A percentile compares a stretch with the other conserved stretches of the same genome.
These are phyloP conservation scores for Caenorhabditis sp. DNA, from an alignment of 2,888 invertebrate genomes.

Conservation along the genomic window DNA sequence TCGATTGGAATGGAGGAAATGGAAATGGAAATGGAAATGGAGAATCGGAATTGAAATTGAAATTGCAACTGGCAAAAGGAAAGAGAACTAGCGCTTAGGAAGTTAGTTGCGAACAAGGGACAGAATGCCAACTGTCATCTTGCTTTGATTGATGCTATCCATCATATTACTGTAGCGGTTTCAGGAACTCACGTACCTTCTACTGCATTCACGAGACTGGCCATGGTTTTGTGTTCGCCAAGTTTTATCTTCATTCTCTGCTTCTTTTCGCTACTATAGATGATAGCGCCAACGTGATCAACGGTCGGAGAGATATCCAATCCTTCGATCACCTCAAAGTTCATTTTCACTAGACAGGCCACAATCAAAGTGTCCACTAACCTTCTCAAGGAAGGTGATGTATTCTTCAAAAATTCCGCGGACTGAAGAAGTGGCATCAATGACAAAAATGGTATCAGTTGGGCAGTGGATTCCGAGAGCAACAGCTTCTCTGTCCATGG, in stretches of 20 bases:
- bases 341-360: neutral
- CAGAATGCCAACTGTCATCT: neutral
- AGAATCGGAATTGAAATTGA: neutral
- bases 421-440: constrained; percentile 67
- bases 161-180: no score
- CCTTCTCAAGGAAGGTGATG: constrained; percentile 58
- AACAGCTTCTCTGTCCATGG: constrained; percentile 41
- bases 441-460: constrained; percentile 56
- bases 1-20: constrained; percentile 25
- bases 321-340: constrained; percentile 64
- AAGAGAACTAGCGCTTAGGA: no score
- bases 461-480: constrained; percentile 51
- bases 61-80: neutral
- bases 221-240: constrained; percentile 53
- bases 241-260: constrained; percentile 61
- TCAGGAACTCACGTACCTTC: constrained; percentile 52
- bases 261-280: constrained; percentile 60
- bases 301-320: constrained; percentile 53
- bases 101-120: no score
- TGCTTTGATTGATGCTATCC: constrained; percentile 7
- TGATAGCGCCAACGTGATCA: constrained; percentile 66
- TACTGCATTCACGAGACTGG: constrained; percentile 36
- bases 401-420: constrained; percentile 50
- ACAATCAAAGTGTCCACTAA: no score
- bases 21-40: neutral